phyloP scores from a whole-genome alignment of 2,113 vertebrate genomes.

The Marmota monax region DNA sequence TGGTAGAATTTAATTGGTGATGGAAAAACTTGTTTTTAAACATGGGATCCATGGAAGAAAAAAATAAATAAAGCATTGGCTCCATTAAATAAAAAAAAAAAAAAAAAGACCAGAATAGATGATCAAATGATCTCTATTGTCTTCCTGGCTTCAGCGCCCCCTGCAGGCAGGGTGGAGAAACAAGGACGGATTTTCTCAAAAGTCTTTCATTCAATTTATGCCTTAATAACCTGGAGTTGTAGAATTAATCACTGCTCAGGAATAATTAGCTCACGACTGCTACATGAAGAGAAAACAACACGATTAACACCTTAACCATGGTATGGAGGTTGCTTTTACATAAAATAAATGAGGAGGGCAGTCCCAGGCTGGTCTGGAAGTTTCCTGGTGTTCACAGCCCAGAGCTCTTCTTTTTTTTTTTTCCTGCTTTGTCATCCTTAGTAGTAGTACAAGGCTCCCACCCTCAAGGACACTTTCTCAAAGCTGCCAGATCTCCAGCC shows the following conservation, averaged over 20 bases:
- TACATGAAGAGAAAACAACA: neutral
- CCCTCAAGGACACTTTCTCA: neutral
- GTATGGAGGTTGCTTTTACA: neutral
- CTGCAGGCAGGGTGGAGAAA: neutral
- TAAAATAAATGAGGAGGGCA: neutral
- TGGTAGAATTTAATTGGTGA: neutral
- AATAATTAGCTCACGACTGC: neutral
- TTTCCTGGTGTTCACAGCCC: neutral
- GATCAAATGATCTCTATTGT: neutral
- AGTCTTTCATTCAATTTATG: neutral
- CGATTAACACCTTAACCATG: neutral
- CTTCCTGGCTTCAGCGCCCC: neutral
- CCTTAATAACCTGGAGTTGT: neutral
- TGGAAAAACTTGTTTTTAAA: neutral
- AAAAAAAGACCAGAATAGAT: no score
- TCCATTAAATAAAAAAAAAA: neutral
- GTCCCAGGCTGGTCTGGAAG: neutral
- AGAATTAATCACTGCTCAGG: neutral
- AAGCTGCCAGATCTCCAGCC: slow-evolving; percentile 30
- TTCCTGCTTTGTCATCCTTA: neutral
- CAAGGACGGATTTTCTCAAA: neutral
- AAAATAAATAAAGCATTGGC: neutral
- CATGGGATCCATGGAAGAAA: neutral
- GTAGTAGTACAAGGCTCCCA: neutral
- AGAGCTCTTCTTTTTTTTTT: neutral